Conservation (phyloP, 2,888 invertebrate species). For the Tachina fera region DNA sequence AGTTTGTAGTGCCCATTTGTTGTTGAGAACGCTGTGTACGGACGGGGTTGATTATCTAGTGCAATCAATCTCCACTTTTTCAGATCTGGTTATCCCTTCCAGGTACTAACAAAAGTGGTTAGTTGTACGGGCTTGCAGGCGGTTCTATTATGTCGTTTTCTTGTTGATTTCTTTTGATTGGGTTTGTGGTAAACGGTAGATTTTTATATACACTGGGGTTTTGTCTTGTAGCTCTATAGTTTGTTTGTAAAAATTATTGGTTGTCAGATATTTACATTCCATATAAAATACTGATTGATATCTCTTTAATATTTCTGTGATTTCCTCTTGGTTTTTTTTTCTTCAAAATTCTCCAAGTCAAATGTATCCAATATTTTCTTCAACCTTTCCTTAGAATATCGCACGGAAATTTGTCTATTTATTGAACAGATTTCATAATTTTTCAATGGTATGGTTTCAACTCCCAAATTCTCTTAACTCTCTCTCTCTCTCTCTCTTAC, state of each 20-base stretch:
- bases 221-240: too few relatives aligned
- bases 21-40: too few relatives aligned
- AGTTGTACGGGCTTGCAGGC: too few relatives aligned
- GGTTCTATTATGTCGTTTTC: too few relatives aligned
- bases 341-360: neutral
- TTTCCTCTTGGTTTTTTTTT: neutral
- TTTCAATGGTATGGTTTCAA: neutral
- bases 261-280: neutral
- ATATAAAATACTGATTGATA: neutral
- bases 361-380: neutral
- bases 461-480: neutral
- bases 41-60: too few relatives aligned
- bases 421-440: constrained; percentile 28
- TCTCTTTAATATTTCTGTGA: neutral
- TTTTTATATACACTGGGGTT: constrained; percentile 23
- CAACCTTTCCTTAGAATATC: neutral
- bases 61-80: too few relatives aligned
- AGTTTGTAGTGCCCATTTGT: too few relatives aligned
- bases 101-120: too few relatives aligned
- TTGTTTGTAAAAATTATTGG: too few relatives aligned
- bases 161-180: too few relatives aligned
- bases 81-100: too few relatives aligned
- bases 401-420: neutral
- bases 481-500: too few relatives aligned
- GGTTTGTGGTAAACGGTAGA: constrained; percentile 18